Evolutionary conservation across 2,797 vertebrate species (phyloP).

Genomic region (Luscinia luscinia): DNA sequence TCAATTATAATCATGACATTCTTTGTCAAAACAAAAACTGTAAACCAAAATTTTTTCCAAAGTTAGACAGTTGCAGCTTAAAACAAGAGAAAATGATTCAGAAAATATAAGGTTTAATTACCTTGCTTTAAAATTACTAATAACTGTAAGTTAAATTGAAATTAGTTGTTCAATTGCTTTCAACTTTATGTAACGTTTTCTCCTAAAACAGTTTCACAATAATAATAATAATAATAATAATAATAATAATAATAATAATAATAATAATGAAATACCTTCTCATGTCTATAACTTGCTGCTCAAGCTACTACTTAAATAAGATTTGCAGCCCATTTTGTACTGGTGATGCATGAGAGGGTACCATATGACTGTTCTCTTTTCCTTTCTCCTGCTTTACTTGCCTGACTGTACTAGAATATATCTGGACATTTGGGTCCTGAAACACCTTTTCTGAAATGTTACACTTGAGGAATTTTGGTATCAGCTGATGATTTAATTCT

Average conservation of each 20-base stretch:
- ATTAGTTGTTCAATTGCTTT: fast-evolving
- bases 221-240: no score
- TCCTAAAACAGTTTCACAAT: background rate
- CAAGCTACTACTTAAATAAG: background rate
- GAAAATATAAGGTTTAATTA: background rate
- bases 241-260: background rate
- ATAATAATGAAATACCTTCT: background rate
- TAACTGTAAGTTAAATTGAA: background rate
- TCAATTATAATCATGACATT: no score
- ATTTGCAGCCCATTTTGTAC: background rate
- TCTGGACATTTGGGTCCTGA: background rate
- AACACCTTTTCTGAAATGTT: background rate
- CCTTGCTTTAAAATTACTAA: background rate
- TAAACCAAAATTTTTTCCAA: background rate
- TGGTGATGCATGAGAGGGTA: background rate
- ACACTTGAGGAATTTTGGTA: background rate
- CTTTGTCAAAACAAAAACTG: background rate
- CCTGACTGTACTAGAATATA: background rate
- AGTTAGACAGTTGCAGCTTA: background rate
- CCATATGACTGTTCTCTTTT: background rate
- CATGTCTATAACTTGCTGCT: background rate
- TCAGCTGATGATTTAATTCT: background rate
- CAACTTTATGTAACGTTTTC: fast-evolving
- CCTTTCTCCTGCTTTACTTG: background rate
- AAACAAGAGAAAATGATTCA: background rate